Conservation (phyloP, 1,140 invertebrate genomes). For the Brachystomella parvula region DNA sequence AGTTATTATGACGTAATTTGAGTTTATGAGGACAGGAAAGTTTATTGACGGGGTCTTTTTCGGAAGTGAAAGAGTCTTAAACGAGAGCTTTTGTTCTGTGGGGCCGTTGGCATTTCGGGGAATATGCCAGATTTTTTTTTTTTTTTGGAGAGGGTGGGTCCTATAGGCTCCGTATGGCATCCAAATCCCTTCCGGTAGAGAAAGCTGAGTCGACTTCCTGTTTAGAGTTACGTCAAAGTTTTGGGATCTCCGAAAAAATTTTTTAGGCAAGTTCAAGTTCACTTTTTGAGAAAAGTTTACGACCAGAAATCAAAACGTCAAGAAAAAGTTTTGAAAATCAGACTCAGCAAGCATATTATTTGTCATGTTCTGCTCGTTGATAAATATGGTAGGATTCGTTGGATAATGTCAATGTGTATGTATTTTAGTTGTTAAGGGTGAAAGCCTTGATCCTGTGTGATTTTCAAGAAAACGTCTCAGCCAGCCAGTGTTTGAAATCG, state of each 20-base stretch:
- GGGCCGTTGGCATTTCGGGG: background rate
- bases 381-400: too few relatives aligned
- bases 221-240: background rate
- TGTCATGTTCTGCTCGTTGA: too few relatives aligned
- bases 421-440: too few relatives aligned
- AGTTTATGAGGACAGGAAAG: background rate
- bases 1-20: background rate
- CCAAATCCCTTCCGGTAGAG: background rate
- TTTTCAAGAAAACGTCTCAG: too few relatives aligned
- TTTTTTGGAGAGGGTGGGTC: background rate
- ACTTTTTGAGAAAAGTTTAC: too few relatives aligned
- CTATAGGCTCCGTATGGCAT: background rate
- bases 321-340: background rate
- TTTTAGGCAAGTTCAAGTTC: too few relatives aligned
- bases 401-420: too few relatives aligned
- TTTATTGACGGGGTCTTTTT: background rate
- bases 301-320: background rate
- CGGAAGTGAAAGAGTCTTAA: background rate
- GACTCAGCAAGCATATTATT: background rate
- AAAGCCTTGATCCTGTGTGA: too few relatives aligned
- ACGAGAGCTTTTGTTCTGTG: background rate
- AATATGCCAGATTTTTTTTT: too few relatives aligned
- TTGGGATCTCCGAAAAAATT: too few relatives aligned
- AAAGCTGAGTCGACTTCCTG: background rate
- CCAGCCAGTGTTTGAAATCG: too few relatives aligned